A percentile compares a stretch with the other conserved stretches of the same genome.
Conservation (phyloP, 2,797 vertebrate species). For the Ceryle rudis region DNA sequence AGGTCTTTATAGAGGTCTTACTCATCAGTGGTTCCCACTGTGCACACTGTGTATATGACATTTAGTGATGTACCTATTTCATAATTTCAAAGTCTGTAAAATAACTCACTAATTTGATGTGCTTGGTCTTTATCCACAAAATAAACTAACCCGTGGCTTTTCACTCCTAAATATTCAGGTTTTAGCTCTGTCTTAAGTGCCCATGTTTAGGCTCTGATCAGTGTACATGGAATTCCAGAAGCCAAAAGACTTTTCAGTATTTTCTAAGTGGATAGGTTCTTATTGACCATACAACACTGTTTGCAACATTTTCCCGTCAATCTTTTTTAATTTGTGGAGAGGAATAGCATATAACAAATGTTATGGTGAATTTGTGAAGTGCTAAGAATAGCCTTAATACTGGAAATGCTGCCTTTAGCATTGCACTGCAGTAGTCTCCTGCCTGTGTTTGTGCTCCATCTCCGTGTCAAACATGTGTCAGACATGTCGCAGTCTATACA, state of each 20-base stretch:
- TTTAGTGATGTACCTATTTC: conserved; percentile 10
- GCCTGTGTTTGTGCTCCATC: neutral
- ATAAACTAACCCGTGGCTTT: conserved; percentile 20
- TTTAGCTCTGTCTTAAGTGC: neutral
- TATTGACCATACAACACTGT: neutral
- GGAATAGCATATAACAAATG: neutral
- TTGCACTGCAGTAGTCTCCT: neutral
- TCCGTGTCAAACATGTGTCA: neutral
- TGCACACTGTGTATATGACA: neutral
- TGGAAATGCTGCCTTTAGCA: neutral
- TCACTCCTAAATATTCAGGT: neutral
- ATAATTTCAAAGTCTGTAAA: neutral
- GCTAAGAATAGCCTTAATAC: neutral
- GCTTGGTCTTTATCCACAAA: neutral
- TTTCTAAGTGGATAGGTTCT: neutral
- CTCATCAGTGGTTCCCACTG: conserved; percentile 40
- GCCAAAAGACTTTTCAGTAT: neutral
- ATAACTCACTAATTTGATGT: neutral
- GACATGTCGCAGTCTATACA: neutral
- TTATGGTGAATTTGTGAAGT: neutral
- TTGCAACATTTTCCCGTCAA: neutral
- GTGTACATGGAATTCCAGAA: neutral
- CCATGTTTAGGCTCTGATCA: neutral
- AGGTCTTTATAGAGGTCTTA: conserved; percentile 52
- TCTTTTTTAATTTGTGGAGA: neutral